phyloP scores from a whole-genome alignment of 2,888 invertebrate species.

The Bimastos eiseni region DNA sequence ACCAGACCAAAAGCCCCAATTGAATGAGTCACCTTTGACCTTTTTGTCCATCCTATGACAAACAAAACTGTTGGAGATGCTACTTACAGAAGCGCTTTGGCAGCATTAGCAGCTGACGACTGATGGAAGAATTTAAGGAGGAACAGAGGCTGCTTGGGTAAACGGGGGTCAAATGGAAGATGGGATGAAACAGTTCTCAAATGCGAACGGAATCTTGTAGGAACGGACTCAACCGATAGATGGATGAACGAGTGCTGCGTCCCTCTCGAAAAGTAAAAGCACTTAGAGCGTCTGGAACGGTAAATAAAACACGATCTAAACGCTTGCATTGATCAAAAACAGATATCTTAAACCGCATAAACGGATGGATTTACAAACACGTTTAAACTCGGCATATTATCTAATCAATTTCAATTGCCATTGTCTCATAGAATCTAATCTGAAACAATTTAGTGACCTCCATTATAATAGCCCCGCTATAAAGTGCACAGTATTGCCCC shows the following conservation, averaged over 20 bases:
- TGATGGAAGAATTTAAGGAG: not conserved
- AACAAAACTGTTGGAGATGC: not conserved
- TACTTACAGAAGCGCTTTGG: not conserved
- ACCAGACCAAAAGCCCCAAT: too few species aligned
- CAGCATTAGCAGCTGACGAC: constrained; percentile 8
- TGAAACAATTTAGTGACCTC: too few species aligned
- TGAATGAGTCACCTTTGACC: too few species aligned
- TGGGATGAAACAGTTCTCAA: not conserved
- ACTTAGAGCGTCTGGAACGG: not conserved
- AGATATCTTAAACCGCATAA: not conserved
- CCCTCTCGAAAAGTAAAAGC: not conserved
- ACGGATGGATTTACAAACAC: not conserved
- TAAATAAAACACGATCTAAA: not conserved
- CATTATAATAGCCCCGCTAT: too few species aligned
- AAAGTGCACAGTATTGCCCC: too few species aligned
- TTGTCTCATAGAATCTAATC: too few species aligned
- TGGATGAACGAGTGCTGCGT: not conserved
- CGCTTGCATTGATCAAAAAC: not conserved
- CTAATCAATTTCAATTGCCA: too few species aligned
- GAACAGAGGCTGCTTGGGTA: not conserved
- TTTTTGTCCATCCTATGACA: not conserved
- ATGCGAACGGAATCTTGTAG: not conserved
- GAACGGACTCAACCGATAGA: not conserved
- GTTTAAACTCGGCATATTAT: not conserved
- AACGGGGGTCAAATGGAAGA: not conserved